phyloP scores from a whole-genome alignment of 2,888 invertebrate species.

The Eurytoma californica region DNA sequence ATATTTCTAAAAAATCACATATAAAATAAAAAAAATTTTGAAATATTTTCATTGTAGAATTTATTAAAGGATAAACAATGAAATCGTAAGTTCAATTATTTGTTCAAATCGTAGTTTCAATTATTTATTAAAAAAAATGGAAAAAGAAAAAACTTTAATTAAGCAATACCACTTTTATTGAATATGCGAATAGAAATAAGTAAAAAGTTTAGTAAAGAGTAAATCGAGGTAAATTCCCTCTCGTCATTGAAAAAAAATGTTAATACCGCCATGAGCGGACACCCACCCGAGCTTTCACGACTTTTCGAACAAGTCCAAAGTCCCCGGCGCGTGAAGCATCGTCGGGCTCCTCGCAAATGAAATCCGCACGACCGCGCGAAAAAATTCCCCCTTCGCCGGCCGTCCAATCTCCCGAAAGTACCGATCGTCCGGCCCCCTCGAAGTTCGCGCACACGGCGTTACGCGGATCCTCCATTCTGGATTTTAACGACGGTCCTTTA shows the following conservation, averaged over 20 bases:
- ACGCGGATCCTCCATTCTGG: background rate
- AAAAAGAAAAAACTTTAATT: too few species aligned
- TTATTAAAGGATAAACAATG: too few species aligned
- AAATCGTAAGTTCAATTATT: too few species aligned
- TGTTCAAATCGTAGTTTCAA: too few species aligned
- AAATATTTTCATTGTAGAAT: too few species aligned
- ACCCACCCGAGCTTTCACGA: conserved; percentile 27
- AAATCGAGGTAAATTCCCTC: conserved; percentile 5
- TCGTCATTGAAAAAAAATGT: background rate
- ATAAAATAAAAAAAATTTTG: too few species aligned
- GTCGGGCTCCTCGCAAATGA: background rate
- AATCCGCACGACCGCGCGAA: conserved; percentile 18
- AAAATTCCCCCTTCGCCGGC: conserved; percentile 17
- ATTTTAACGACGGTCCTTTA: conserved; percentile 61
- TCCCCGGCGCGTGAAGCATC: conserved; percentile 35
- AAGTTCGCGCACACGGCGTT: conserved; percentile 33
- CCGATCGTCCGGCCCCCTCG: background rate
- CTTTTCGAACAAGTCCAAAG: conserved; percentile 36
- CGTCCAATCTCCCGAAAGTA: background rate
- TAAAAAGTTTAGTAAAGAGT: background rate
- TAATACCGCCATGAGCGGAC: conserved; percentile 33
- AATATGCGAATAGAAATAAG: background rate
- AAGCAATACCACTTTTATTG: too few species aligned
- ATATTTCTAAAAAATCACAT: too few species aligned
- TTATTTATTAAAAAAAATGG: too few species aligned